Conservation (phyloP, 1,140 invertebrate genomes). For the Hesperophylax magnus region DNA sequence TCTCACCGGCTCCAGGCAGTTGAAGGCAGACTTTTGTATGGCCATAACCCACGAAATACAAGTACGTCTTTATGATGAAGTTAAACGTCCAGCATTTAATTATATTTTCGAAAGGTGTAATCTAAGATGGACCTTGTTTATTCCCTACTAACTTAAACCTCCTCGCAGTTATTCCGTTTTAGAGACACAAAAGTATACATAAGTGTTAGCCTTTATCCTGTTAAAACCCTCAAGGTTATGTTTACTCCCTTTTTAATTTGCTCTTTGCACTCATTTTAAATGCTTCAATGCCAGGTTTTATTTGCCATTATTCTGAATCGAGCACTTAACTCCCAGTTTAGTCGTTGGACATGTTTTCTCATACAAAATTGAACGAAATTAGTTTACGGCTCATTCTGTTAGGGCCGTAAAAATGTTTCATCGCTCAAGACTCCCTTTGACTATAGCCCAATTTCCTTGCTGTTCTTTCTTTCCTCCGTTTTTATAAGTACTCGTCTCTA, state of each 20-base stretch:
- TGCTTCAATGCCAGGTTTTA: constrained; percentile 18
- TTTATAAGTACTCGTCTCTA: too few species aligned
- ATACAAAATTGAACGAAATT: constrained; percentile 26
- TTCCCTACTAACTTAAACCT: background rate
- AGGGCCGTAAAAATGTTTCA: constrained; percentile 19
- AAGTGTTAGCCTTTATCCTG: background rate
- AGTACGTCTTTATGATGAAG: background rate
- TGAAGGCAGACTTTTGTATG: too few species aligned
- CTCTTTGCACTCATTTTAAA: constrained; percentile 6
- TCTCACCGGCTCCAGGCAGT: too few species aligned
- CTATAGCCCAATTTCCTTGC: background rate
- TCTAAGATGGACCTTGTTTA: background rate
- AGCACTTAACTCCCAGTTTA: constrained; percentile 17
- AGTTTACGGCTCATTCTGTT: constrained; percentile 19
- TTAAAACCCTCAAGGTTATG: background rate
- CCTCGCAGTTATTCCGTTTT: background rate
- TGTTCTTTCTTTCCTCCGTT: background rate
- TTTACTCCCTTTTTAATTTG: background rate
- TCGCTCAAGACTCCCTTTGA: constrained; percentile 2
- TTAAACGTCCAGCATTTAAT: background rate
- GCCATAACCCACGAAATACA: too few species aligned
- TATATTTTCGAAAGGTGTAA: background rate
- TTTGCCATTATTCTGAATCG: constrained; percentile 20
- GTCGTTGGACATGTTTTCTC: background rate
- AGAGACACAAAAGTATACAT: background rate